phyloP scores from a whole-genome alignment of 2,797 vertebrate genomes.

The Platalea minor region DNA sequence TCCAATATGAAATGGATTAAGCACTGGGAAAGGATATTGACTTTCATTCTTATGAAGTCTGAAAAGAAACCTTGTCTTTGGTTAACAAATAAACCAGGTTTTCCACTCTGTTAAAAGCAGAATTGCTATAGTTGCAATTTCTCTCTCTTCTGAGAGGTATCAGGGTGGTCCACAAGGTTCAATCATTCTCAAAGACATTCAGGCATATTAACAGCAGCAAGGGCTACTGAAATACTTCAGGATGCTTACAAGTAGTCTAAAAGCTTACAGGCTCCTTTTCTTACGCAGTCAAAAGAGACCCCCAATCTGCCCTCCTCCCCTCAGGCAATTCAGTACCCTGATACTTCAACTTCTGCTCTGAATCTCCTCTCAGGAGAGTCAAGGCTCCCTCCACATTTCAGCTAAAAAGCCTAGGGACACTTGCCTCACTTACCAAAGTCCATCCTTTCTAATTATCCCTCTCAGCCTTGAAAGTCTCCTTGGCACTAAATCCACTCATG shows the following conservation, averaged over 20 bases:
- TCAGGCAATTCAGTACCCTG: not conserved
- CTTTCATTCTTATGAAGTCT: not conserved
- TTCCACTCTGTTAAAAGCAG: not conserved
- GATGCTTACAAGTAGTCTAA: not conserved
- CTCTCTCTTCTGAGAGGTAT: not conserved
- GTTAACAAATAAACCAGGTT: not conserved
- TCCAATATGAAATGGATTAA: not conserved
- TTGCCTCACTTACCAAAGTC: not conserved
- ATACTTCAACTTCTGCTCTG: not conserved
- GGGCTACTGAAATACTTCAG: not conserved
- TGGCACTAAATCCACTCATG: not conserved
- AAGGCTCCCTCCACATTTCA: not conserved
- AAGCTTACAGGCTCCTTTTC: not conserved
- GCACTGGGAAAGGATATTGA: not conserved
- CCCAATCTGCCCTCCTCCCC: not conserved
- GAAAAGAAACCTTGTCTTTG: not conserved
- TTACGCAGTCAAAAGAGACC: not conserved
- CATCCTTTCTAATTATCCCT: not conserved
- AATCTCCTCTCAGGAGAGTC: not conserved
- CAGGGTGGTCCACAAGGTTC: not conserved
- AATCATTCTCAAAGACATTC: not conserved
- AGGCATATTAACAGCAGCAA: not conserved
- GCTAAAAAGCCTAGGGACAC: not conserved
- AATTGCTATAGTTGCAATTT: not conserved
- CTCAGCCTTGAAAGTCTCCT: not conserved